Conservation (phyloP, 1,140 invertebrate genomes). For the Trissolcus basalis region DNA sequence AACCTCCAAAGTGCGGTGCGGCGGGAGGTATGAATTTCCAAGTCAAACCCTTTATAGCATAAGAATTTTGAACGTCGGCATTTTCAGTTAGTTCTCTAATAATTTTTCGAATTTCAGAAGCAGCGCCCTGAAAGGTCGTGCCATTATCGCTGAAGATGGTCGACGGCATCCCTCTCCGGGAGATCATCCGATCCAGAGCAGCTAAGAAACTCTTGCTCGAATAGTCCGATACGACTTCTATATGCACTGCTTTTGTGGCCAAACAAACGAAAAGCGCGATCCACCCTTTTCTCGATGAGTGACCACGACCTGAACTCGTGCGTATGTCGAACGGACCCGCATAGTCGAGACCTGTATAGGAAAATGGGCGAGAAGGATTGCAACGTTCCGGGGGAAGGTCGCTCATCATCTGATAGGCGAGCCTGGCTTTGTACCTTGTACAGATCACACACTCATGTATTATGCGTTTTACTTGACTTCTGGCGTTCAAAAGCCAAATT, state of each 20-base stretch:
- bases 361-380: too few species aligned
- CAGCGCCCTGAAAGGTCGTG: slow-evolving; percentile 23
- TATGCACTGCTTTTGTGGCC: slow-evolving; percentile 2
- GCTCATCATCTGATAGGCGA: too few species aligned
- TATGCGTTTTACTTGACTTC: too few species aligned
- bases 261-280: slow-evolving; percentile 20
- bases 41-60: background rate
- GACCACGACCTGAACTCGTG: slow-evolving; percentile 2
- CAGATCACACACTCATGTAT: too few species aligned
- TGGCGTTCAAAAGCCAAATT: too few species aligned
- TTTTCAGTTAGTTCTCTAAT: background rate
- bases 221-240: slow-evolving; percentile 28
- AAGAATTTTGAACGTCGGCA: background rate
- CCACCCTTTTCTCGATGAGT: slow-evolving; percentile 8
- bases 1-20: background rate
- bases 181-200: slow-evolving; percentile 17
- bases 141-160: slow-evolving; percentile 29
- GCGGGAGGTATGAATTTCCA: background rate
- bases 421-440: too few species aligned
- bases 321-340: slow-evolving; percentile 1
- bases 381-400: too few species aligned
- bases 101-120: slow-evolving; percentile 7
- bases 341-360: too few species aligned
- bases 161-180: slow-evolving; percentile 1
- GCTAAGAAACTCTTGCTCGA: slow-evolving; percentile 5